Conservation (phyloP, 2,797 vertebrate genomes). For the Cercopithecus hamlyni region DNA sequence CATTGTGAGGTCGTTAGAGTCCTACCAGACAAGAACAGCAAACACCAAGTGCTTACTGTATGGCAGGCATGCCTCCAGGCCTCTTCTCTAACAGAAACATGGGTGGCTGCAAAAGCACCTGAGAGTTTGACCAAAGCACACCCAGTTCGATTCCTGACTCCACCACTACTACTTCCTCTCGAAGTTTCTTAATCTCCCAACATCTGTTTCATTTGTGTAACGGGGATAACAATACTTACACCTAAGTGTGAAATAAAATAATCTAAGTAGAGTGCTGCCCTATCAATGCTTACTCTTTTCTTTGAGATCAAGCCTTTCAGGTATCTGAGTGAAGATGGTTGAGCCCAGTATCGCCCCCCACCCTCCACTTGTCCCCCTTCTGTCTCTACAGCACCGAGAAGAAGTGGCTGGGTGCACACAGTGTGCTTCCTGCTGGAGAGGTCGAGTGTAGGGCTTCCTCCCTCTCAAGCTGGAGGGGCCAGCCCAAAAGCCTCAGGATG, state of each 20-base stretch:
- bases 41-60: rapidly evolving
- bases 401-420: not conserved
- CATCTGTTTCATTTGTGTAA: not conserved
- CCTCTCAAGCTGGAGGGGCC: not conserved
- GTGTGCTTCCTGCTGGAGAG: not conserved
- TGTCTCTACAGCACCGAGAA: not conserved
- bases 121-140: not conserved
- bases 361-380: not conserved
- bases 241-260: not conserved
- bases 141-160: too few relatives aligned
- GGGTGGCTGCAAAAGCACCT: not conserved
- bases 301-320: not conserved
- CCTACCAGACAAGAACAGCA: not conserved
- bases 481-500: too few relatives aligned
- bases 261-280: not conserved
- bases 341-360: too few relatives aligned
- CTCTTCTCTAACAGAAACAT: not conserved
- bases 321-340: not conserved
- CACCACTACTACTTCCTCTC: rapidly evolving
- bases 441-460: not conserved
- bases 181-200: not conserved
- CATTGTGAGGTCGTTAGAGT: rapidly evolving
- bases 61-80: not conserved
- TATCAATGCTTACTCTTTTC: not conserved
- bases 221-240: too few relatives aligned